These are phyloP conservation scores for Odontamblyopus rebecca DNA, from an alignment of 2,797 vertebrate genomes.

Conservation along the genomic window DNA sequence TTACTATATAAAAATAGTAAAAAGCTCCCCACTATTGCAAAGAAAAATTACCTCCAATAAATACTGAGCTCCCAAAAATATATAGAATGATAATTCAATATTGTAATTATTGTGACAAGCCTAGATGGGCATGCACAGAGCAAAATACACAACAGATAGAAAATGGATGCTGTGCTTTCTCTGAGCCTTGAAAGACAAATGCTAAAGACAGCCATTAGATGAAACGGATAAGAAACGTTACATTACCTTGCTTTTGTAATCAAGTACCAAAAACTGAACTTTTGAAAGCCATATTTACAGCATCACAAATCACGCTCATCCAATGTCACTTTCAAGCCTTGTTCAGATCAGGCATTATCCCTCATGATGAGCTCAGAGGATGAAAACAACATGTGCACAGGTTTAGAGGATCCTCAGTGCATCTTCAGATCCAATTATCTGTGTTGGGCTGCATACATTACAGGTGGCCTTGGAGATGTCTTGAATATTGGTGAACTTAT, in stretches of 20 bases:
- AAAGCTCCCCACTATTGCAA: no score
- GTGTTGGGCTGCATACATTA: neutral
- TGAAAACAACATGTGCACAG: neutral
- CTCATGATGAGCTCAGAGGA: neutral
- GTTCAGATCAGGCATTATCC: neutral
- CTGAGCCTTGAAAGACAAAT: neutral
- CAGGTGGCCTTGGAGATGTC: neutral
- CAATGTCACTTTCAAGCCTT: neutral
- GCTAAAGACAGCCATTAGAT: neutral
- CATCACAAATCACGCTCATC: neutral
- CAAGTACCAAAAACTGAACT: neutral
- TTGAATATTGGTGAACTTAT: neutral
- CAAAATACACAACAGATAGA: neutral
- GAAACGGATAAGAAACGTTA: neutral
- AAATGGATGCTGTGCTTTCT: neutral
- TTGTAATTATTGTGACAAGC: neutral
- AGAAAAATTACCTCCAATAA: no score
- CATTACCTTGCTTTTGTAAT: neutral
- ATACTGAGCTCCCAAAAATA: no score
- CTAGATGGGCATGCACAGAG: neutral
- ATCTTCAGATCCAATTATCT: conserved; percentile 5
- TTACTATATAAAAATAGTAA: no score
- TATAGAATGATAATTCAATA: no score
- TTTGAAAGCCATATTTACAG: neutral
- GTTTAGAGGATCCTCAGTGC: neutral